Evolutionary conservation across 2,888 invertebrate genomes (phyloP).

Genomic region (Panopea generosa): DNA sequence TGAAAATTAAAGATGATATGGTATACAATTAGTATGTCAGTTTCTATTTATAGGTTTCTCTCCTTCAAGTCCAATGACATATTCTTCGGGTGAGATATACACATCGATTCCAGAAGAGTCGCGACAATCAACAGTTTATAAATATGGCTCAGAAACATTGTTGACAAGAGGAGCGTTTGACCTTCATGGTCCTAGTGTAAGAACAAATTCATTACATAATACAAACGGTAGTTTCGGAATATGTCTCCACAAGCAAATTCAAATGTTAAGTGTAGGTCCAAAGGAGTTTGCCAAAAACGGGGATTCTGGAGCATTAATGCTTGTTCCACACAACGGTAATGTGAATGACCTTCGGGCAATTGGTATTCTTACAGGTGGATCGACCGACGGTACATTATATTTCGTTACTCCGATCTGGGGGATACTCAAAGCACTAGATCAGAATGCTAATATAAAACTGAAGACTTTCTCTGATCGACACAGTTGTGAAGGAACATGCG

Average conservation of each 20-base stretch:
- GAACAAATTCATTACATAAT: conserved; percentile 2
- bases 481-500: too few species aligned
- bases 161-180: conserved; percentile 1
- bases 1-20: too few species aligned
- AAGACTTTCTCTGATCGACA: too few species aligned
- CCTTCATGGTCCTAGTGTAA: neutral
- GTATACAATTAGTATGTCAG: too few species aligned
- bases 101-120: too few species aligned
- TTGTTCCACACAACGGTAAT: conserved; percentile 1
- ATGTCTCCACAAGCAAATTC: conserved; percentile 2
- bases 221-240: neutral
- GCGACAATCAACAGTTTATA: too few species aligned
- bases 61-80: too few species aligned
- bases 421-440: neutral
- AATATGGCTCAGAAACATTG: conserved; percentile 10
- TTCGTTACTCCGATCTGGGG: conserved; percentile 9
- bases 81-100: too few species aligned
- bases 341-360: conserved; percentile 2
- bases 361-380: conserved; percentile 2
- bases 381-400: conserved; percentile 2
- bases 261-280: neutral
- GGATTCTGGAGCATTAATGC: conserved; percentile 9
- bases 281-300: conserved; percentile 1
- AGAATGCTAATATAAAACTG: too few species aligned
- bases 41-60: too few species aligned